These are phyloP conservation scores for Scaptodrosophila latifasciaeformis DNA, from an alignment of 2,888 invertebrate species.

Conservation along the genomic window DNA sequence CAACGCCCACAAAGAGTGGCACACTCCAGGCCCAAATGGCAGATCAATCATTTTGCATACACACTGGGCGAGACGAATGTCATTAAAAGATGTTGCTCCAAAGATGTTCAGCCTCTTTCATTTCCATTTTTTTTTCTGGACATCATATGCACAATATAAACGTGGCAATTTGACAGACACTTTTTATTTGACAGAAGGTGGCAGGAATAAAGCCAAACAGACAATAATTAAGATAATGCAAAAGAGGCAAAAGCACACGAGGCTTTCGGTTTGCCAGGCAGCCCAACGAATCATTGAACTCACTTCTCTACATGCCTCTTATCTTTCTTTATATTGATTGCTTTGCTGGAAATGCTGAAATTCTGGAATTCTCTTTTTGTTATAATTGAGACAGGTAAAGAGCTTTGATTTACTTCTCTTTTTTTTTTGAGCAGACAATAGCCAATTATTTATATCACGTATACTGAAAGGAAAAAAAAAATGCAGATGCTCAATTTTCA, in stretches of 20 bases:
- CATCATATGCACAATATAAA: conserved; percentile 19
- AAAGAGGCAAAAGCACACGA: background rate
- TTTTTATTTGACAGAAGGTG: too few species aligned
- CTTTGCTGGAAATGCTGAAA: too few species aligned
- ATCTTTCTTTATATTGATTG: too few species aligned
- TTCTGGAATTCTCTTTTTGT: too few species aligned
- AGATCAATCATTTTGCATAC: conserved; percentile 34
- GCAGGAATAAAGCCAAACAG: conserved; percentile 19
- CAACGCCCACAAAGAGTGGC: too few species aligned
- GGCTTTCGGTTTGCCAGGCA: background rate
- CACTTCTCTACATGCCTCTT: conserved; percentile 9
- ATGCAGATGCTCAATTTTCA: too few species aligned
- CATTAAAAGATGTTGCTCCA: conserved; percentile 18
- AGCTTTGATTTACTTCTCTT: conserved; percentile 14
- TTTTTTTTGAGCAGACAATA: conserved; percentile 12
- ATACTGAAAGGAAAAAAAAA: too few species aligned
- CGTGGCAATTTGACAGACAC: conserved; percentile 40
- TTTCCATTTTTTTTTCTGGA: too few species aligned
- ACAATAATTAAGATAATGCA: conserved; percentile 57
- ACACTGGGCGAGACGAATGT: background rate
- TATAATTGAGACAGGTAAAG: too few species aligned
- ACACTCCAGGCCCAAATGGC: too few species aligned
- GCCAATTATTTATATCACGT: conserved; percentile 39
- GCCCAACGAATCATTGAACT: conserved; percentile 37
- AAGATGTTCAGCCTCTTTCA: too few species aligned